phyloP scores from a whole-genome alignment of 30 jellyfish, hydroid and myxozoan genomes.

The Clytia hemisphaerica region DNA sequence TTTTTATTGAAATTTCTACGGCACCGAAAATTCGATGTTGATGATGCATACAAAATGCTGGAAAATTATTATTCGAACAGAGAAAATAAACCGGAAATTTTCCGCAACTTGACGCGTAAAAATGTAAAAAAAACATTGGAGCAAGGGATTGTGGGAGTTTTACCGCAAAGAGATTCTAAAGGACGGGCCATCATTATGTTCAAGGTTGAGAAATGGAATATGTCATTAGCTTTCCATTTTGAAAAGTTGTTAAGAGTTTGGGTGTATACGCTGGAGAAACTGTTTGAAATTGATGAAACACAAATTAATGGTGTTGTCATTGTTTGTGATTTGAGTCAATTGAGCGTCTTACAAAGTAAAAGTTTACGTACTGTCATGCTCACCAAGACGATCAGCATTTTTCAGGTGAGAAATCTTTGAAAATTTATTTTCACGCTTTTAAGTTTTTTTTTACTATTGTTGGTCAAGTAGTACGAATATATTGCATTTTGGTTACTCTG shows the following conservation, averaged over 20 bases:
- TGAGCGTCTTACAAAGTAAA: constrained; percentile 86
- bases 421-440: background rate
- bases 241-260: constrained; percentile 91
- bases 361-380: constrained; percentile 89
- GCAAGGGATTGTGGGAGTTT: constrained; percentile 95
- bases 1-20: constrained; percentile 83
- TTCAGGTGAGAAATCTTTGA: constrained; percentile 59
- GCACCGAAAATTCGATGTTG: constrained; percentile 91
- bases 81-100: constrained; percentile 89
- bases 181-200: constrained; percentile 84
- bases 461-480: background rate
- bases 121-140: constrained; percentile 85
- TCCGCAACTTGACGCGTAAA: constrained; percentile 86
- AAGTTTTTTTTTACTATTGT: background rate
- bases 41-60: constrained; percentile 66
- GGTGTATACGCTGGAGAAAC: constrained; percentile 87
- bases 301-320: constrained; percentile 94
- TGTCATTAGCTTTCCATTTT: constrained; percentile 91
- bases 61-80: constrained; percentile 80
- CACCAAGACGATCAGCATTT: constrained; percentile 55
- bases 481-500: background rate
- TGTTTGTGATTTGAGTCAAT: constrained; percentile 74
- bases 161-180: constrained; percentile 96
- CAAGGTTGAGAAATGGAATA: constrained; percentile 78
- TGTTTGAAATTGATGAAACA: constrained; percentile 90